Base-by-base conservation (phyloP, 2,797 vertebrate species). In the Malurus leucopterus region DNA sequence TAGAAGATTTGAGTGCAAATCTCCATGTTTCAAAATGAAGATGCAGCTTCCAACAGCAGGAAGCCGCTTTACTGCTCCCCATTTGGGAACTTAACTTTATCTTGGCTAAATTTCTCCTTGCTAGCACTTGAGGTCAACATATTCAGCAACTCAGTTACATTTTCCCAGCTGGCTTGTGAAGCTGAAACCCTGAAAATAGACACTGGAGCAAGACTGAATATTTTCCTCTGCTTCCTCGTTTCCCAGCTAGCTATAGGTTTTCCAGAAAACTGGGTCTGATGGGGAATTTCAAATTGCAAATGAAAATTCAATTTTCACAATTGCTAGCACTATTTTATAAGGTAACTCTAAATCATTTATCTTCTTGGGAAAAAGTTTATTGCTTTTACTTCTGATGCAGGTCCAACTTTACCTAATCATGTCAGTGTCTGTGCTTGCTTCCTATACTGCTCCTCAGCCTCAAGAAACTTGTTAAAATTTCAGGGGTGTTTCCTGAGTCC, bases 371-470 rank as follows among this genome's bases (percentile, higher is more conserved):
- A 59, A 51, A 63, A 6, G 10, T 16, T 5, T 8, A 20, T 68
- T 41, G 4, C 3, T 64, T 44, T 57, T 76, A 3, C 15, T 59
- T 47, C 41, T 36, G 41, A 29, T 54, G 46, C 21, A 47, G 9
- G 7, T 11, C 5, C 3, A 30, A 3, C 11, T 40, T 78, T 21
- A 23, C 21, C 1, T 6, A 3, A 20, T 30, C 1, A 1, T 38
- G 9, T 13, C 20, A 8, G 11, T 49, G 26, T 32, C 54, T 63
- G 18, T 18, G 9, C 18, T 65, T 70, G 26, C 6, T 55, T 79
- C 15, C 59, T 75, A 2, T 13, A 9, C 15, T 58, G 13, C 3
- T 78, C 21, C 26, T 57, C n/a, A 53, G 50, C 4, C 8, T 30
- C 2, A 0, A 57, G 19, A 44, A 79, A 44, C 12, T 20, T 16